Conservation (phyloP, 2,113 vertebrate species). For the Campylomormyrus numenius region DNA sequence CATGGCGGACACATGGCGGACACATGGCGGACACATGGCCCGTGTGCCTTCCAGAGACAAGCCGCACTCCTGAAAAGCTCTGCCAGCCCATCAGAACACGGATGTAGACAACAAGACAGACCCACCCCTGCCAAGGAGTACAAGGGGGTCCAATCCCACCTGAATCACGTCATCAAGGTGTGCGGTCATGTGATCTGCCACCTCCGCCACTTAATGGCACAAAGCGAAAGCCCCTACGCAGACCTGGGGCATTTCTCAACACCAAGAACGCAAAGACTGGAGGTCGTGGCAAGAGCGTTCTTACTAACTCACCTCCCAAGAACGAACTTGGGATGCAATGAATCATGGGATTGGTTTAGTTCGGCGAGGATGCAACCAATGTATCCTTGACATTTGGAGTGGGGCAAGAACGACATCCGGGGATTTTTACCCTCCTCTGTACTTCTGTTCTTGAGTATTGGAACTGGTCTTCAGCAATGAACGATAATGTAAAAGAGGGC, state of each 20-base stretch:
- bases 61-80: too few species aligned
- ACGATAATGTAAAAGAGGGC: background rate
- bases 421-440: background rate
- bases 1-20: too few species aligned
- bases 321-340: background rate
- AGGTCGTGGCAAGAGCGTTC: background rate
- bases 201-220: too few species aligned
- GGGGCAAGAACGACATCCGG: background rate
- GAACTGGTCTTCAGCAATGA: background rate
- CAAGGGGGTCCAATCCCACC: too few species aligned
- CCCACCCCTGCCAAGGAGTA: background rate
- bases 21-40: background rate
- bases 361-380: background rate
- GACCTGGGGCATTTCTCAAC: background rate
- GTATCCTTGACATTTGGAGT: background rate
- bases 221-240: too few species aligned
- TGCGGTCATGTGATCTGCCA: too few species aligned
- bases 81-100: too few species aligned
- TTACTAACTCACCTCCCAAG: background rate
- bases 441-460: background rate
- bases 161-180: too few species aligned
- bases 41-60: slow-evolving; percentile 9
- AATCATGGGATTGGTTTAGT: background rate
- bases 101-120: background rate
- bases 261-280: background rate